These are phyloP conservation scores for Solenopsis invicta DNA, from an alignment of 1,140 invertebrate genomes.

Conservation along the genomic window DNA sequence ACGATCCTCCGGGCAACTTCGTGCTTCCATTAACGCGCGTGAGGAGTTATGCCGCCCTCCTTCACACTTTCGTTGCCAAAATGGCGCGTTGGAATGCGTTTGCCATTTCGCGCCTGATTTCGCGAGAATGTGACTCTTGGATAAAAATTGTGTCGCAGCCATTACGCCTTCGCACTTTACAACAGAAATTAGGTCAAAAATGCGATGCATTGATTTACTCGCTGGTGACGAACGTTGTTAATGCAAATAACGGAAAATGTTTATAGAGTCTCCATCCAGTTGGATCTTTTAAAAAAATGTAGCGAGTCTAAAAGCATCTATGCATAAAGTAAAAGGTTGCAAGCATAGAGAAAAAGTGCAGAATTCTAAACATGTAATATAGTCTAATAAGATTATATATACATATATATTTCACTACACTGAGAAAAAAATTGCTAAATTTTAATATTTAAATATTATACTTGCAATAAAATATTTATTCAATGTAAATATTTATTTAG, in stretches of 20 bases:
- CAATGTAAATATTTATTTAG: too few species aligned
- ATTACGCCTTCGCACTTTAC: background rate
- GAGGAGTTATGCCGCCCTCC: slow-evolving; percentile 36
- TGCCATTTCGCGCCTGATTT: slow-evolving; percentile 40
- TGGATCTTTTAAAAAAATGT: background rate
- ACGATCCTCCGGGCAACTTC: slow-evolving; percentile 40
- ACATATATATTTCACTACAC: too few species aligned
- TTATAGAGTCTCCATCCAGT: background rate
- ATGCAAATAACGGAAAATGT: background rate
- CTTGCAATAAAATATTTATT: too few species aligned
- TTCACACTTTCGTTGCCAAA: slow-evolving; percentile 43
- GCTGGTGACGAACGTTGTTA: background rate
- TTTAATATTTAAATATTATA: too few species aligned
- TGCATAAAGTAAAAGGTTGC: background rate
- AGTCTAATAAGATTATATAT: background rate
- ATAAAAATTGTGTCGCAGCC: slow-evolving; percentile 7
- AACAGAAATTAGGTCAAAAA: background rate
- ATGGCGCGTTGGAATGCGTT: slow-evolving; percentile 24
- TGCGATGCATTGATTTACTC: background rate
- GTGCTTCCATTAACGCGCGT: slow-evolving; percentile 57
- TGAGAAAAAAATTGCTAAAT: too few species aligned
- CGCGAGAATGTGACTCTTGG: background rate
- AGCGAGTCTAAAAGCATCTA: background rate
- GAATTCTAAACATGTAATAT: background rate
- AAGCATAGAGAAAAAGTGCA: background rate